Evolutionary conservation across 2,888 invertebrate genomes (phyloP), one percentile per base, ranked within the genome.

Genomic region (Plebejus argus): DNA sequence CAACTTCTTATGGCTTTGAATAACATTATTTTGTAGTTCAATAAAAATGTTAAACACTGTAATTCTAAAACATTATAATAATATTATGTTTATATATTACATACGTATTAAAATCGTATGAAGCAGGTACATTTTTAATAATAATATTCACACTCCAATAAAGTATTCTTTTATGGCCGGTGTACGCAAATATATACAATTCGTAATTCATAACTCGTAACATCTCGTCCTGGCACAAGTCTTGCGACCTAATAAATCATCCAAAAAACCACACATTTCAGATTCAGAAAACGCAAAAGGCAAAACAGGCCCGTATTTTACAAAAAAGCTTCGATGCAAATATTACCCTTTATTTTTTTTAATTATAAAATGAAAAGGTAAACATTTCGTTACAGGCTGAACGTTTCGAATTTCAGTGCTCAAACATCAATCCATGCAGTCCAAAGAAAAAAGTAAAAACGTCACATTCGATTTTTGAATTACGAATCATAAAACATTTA

Each of bases 221-320:
- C 66, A 15, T 66, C 66, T 33, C 66, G 28, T 15, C 15, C 66
- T 66, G 66, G 66, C 7, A 66, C 66, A 66, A 15, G 66, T 66
- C 61, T 66, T 33, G 12, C 66, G 66, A 66, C 28, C 12, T 28
- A 33, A 66, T 66, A 66, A 66, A 66, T 66, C 28, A 66, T 33
- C 66, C 33, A 18, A 33, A 66, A 66, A 66, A 66, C 66, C 66
- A 66, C 15, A 66, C 66, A 66, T 66, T 66, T 66, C 66, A 28
- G 23, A 23, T 66, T 33, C 66, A 1, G 66, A 66, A 66, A 66
- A 23, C 20, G 61, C 61, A 61, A 61, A 12, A 66, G 5, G 5
- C 18, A 28, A 66, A 15, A 66, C 28, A 28, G 15, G 10, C 53
- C 53, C 53, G 5, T 18, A 53, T 18, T 53, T 53, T 53, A 53